Percentiles rank a stretch among this genome's conserved stretches.
Conservation (phyloP, 2,113 vertebrate species). For the Sciurus niger region DNA sequence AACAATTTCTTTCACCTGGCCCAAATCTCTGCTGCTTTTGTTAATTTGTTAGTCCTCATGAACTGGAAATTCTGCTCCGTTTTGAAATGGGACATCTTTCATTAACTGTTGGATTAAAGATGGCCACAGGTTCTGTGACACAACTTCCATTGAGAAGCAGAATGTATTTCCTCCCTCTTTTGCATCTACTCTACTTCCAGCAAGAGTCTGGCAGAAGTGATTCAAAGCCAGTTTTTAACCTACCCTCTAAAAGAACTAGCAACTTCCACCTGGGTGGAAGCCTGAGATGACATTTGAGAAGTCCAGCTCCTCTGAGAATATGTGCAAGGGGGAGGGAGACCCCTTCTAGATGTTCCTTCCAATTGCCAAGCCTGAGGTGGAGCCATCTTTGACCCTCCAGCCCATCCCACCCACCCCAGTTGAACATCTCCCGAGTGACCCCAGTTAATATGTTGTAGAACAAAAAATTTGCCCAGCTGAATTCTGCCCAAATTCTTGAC, state of each 20-base stretch:
- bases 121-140: background rate
- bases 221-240: background rate
- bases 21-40: background rate
- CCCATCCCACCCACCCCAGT: background rate
- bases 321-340: background rate
- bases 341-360: background rate
- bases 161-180: background rate
- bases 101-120: background rate
- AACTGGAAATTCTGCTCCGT: background rate
- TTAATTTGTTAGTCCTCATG: background rate
- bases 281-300: background rate
- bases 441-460: background rate
- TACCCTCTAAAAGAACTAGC: background rate
- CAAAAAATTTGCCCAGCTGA: background rate
- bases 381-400: background rate
- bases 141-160: background rate
- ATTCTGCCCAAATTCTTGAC: background rate
- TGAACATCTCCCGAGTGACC: background rate
- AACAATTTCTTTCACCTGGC: background rate
- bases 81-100: conserved; percentile 4
- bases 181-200: background rate
- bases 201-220: background rate
- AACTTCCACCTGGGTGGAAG: background rate
- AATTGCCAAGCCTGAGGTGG: background rate
- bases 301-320: background rate